These are phyloP conservation scores for Rousettus leschenaultii DNA, from an alignment of 2,113 vertebrate genomes.

Conservation along the genomic window DNA sequence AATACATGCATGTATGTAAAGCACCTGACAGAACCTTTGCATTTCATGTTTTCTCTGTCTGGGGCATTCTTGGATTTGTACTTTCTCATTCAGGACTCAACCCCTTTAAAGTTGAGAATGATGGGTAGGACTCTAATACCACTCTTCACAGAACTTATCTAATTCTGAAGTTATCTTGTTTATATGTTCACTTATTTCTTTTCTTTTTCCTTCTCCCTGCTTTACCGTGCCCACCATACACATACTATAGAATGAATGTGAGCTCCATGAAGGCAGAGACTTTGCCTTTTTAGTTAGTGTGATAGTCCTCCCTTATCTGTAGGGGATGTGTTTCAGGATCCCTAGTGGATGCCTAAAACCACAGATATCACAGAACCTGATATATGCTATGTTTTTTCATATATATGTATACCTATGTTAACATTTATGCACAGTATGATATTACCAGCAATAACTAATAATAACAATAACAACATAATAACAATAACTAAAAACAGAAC, in stretches of 20 bases:
- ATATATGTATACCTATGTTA: background rate
- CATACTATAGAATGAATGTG: background rate
- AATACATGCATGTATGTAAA: background rate
- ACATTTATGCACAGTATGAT: background rate
- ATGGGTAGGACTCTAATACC: background rate
- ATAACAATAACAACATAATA: background rate
- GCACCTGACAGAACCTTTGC: background rate
- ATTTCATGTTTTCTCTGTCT: constrained; percentile 20
- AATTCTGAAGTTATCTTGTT: background rate
- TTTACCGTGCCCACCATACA: background rate
- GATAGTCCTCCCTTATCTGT: no score
- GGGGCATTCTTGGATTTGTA: background rate
- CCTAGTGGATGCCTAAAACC: no score
- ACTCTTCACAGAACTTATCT: background rate
- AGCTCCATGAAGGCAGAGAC: background rate
- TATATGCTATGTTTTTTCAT: background rate
- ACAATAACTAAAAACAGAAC: background rate
- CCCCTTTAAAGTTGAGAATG: background rate
- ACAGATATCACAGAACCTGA: no score
- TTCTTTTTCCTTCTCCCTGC: background rate
- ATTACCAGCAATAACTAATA: no score
- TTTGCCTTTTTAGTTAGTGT: background rate
- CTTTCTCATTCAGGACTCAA: background rate
- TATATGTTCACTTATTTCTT: background rate
- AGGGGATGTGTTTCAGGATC: no score